Conservation (phyloP, 2,113 vertebrate species). For the Nesogale talazaci region DNA sequence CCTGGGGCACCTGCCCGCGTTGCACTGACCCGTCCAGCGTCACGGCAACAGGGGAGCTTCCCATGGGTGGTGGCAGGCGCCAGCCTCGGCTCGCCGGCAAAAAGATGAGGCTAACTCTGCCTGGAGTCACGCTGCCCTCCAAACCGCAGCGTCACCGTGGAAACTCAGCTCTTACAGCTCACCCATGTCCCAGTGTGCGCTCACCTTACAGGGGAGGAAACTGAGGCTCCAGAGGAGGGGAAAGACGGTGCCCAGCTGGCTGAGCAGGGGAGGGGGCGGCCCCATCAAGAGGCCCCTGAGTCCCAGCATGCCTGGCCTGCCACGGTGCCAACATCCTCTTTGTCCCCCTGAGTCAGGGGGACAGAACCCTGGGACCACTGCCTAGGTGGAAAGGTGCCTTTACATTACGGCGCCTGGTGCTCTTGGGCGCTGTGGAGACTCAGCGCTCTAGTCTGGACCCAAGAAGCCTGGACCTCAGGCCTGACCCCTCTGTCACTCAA, state of each 20-base stretch:
- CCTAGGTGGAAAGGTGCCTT: not conserved
- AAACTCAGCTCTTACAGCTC: too few species aligned
- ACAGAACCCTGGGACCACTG: not conserved
- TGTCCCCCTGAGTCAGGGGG: not conserved
- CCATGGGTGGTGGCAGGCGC: not conserved
- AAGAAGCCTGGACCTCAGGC: not conserved
- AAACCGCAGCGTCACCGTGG: too few species aligned
- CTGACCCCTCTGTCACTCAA: not conserved
- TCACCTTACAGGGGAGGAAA: not conserved
- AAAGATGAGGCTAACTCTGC: not conserved
- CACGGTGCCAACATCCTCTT: not conserved
- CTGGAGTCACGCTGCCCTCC: not conserved
- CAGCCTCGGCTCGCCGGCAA: not conserved
- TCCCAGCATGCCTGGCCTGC: not conserved
- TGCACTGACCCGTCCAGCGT: not conserved
- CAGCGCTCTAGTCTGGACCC: not conserved
- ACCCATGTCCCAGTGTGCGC: fast-evolving
- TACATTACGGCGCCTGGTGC: not conserved
- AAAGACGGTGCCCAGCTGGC: not conserved
- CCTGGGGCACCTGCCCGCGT: not conserved
- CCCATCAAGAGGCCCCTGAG: not conserved
- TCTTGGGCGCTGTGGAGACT: not conserved
- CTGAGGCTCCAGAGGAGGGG: not conserved
- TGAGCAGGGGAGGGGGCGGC: not conserved
- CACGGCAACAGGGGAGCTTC: not conserved